A percentile compares a stretch with the other conserved stretches of the same genome.
These are phyloP conservation scores for Gavia stellata DNA, from an alignment of 2,113 vertebrate species.

Conservation along the genomic window DNA sequence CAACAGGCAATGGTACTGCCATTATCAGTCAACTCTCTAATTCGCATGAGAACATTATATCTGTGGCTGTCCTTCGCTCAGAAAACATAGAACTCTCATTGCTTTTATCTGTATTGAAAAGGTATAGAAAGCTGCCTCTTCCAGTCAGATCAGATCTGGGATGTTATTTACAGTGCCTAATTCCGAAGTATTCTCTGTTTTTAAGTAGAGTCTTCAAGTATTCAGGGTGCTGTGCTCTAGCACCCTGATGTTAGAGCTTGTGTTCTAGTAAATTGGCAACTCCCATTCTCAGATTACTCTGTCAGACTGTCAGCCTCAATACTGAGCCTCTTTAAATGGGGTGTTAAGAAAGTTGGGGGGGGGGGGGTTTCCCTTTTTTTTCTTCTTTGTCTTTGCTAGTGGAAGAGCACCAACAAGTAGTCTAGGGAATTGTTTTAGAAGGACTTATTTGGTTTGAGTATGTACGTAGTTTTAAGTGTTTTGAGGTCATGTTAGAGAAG, in stretches of 20 bases:
- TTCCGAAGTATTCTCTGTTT: not conserved
- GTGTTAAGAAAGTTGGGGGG: not conserved
- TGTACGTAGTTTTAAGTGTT: not conserved
- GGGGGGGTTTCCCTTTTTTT: not conserved
- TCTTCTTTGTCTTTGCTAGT: not conserved
- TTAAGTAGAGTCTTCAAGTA: not conserved
- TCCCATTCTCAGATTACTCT: not conserved
- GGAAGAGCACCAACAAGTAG: not conserved
- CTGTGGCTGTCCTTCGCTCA: not conserved
- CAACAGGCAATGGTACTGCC: not conserved
- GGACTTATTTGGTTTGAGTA: not conserved
- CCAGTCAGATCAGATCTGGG: not conserved
- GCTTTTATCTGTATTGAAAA: not conserved
- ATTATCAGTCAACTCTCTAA: not conserved
- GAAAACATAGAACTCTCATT: not conserved
- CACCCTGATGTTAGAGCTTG: not conserved
- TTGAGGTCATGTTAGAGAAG: not conserved
- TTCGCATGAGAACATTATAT: not conserved
- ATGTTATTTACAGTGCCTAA: not conserved
- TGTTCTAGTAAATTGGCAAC: not conserved
- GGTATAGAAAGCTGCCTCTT: not conserved
- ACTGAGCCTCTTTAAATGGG: not conserved
- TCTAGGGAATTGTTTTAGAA: not conserved
- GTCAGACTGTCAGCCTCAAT: not conserved
- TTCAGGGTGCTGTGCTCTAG: not conserved